These are phyloP conservation scores for Trachelus tabidus DNA, from an alignment of 2,888 invertebrate species.

Conservation along the genomic window DNA sequence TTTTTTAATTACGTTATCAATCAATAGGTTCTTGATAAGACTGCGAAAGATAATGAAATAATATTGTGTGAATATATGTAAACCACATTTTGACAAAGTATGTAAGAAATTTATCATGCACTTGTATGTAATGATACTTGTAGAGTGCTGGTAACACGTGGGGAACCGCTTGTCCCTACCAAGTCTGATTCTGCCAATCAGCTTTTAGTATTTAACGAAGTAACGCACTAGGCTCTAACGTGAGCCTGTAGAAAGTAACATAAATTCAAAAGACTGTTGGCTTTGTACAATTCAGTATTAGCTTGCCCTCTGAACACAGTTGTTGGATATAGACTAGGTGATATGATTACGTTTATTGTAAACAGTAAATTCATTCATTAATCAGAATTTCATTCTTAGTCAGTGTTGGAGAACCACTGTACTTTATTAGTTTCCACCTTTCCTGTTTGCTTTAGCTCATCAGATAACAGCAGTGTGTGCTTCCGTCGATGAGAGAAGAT, in stretches of 20 bases:
- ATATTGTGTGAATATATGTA: not conserved
- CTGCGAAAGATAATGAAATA: not conserved
- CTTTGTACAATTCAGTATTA: not conserved
- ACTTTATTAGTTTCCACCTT: not conserved
- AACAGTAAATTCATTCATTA: not conserved
- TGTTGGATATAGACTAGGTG: not conserved
- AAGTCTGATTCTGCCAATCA: not conserved
- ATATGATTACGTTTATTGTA: not conserved
- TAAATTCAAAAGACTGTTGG: not conserved
- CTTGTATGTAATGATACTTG: not conserved
- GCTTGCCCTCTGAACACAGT: not conserved
- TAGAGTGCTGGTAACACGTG: not conserved
- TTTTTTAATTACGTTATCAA: not conserved
- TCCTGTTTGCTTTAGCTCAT: not conserved
- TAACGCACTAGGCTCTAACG: not conserved
- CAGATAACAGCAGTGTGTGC: not conserved
- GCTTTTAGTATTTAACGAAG: not conserved
- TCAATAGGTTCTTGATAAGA: not conserved
- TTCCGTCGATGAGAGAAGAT: not conserved
- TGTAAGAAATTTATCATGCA: not conserved
- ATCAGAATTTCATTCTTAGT: not conserved
- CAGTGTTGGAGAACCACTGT: not conserved
- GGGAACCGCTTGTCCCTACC: not conserved
- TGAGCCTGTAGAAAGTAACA: not conserved
- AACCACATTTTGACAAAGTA: not conserved